Percentiles rank a stretch among this genome's conserved stretches.
Conservation (phyloP, 2,888 invertebrate species). For the Apamea sordens region DNA sequence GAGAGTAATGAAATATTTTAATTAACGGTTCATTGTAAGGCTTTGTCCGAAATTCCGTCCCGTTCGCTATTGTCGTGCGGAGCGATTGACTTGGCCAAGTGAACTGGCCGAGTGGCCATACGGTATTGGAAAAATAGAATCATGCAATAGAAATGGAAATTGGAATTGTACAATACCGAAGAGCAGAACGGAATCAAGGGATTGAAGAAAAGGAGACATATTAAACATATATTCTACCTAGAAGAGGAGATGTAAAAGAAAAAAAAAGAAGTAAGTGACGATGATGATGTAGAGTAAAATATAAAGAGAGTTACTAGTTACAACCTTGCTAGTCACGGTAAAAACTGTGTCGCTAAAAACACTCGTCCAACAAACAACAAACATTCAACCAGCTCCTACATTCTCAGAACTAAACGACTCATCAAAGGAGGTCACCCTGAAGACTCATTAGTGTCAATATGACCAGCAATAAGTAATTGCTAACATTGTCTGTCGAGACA, state of each 20-base stretch:
- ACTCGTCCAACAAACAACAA: slow-evolving; percentile 18
- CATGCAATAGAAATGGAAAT: background rate
- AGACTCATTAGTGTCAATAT: slow-evolving; percentile 66
- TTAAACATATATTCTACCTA: background rate
- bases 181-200: background rate
- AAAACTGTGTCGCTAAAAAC: slow-evolving; percentile 7
- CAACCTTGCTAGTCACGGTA: background rate
- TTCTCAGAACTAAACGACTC: slow-evolving; percentile 60
- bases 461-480: slow-evolving; percentile 65
- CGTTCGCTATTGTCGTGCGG: slow-evolving; percentile 47
- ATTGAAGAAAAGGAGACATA: background rate
- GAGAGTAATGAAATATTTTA: slow-evolving; percentile 42
- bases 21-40: slow-evolving; percentile 56
- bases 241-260: background rate
- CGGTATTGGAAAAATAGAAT: background rate
- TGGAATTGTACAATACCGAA: background rate
- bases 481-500: slow-evolving; percentile 42
- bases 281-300: background rate
- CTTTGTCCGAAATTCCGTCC: slow-evolving; percentile 41
- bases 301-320: background rate
- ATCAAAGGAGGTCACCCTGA: slow-evolving; percentile 57
- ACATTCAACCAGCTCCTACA: slow-evolving; percentile 33
- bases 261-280: background rate
- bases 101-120: slow-evolving; percentile 21
- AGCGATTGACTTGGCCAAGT: slow-evolving; percentile 34